Percentiles rank a stretch among this genome's conserved stretches.
Evolutionary conservation across 2,113 vertebrate genomes (phyloP).

Genomic region (Progne subis): DNA sequence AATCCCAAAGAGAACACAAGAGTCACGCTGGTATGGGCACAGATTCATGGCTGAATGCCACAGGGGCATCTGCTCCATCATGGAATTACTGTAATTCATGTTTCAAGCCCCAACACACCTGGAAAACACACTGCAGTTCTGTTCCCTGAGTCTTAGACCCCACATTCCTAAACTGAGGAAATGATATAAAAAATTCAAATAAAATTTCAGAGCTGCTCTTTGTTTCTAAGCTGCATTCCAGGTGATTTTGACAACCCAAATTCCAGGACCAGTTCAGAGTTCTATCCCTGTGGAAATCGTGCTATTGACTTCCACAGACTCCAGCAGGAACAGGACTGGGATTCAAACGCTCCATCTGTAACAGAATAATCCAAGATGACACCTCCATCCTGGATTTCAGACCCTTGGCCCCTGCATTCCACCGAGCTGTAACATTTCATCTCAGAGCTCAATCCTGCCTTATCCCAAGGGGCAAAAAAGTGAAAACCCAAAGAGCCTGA

Average conservation of each 20-base stretch:
- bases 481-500: fast-evolving
- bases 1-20: neutral
- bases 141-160: neutral
- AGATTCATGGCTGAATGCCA: too few relatives aligned
- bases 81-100: neutral
- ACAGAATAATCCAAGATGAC: neutral
- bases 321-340: neutral
- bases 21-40: fast-evolving
- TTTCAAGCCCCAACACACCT: neutral
- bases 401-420: fast-evolving
- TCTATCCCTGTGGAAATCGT: neutral
- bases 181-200: neutral
- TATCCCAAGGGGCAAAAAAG: fast-evolving
- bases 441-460: neutral
- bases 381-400: neutral
- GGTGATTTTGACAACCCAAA: neutral
- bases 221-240: neutral
- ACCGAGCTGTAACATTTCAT: neutral
- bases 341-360: neutral
- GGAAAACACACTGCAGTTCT: neutral
- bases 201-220: neutral
- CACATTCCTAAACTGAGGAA: neutral
- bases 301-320: neutral
- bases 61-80: neutral
- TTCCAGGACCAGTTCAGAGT: neutral